Conservation (phyloP, 2,113 vertebrate genomes). For the Meleagris gallopavo region DNA sequence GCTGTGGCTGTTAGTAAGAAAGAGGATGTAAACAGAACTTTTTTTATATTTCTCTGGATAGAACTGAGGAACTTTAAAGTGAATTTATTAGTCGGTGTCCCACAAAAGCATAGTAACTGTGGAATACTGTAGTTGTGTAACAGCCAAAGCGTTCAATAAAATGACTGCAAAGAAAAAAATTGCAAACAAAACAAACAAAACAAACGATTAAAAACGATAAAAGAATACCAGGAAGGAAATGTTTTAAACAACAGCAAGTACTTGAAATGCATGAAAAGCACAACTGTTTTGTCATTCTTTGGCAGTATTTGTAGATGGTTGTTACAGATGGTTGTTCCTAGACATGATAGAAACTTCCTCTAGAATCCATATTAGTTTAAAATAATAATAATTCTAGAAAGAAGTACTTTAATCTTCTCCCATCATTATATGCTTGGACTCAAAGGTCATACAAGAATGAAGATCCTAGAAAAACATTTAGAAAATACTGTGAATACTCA, state of each 20-base stretch:
- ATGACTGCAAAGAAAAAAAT: background rate
- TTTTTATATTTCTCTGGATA: background rate
- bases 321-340: background rate
- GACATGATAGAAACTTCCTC: background rate
- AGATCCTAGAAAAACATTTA: background rate
- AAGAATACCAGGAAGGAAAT: background rate
- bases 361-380: background rate
- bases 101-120: background rate
- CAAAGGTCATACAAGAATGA: background rate
- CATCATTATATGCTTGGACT: background rate
- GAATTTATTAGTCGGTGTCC: background rate
- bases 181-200: background rate
- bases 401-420: background rate
- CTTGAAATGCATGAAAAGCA: background rate
- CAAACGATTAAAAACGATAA: fast-evolving
- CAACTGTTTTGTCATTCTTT: background rate
- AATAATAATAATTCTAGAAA: background rate
- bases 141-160: background rate
- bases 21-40: background rate
- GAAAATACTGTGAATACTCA: background rate
- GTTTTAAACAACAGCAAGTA: background rate
- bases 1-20: background rate
- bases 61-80: background rate
- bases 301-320: background rate
- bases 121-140: background rate